Evolutionary conservation across 2,113 vertebrate genomes (phyloP).

Genomic region (Crotalus viridis): DNA sequence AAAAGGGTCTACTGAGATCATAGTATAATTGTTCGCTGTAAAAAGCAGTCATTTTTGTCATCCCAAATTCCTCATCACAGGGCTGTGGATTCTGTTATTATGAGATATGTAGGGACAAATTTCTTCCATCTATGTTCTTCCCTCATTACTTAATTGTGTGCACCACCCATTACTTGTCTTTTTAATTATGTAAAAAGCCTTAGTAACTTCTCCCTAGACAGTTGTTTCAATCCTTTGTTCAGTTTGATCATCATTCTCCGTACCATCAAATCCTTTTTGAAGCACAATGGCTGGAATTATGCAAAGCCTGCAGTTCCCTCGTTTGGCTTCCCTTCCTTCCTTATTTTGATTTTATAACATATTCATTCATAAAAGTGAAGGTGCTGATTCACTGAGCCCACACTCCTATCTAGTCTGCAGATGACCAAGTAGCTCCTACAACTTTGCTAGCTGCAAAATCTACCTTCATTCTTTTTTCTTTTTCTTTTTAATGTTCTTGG

Average conservation of each 20-base stretch:
- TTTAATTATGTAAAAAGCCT: not conserved
- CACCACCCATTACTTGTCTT: not conserved
- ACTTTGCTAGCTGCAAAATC: not conserved
- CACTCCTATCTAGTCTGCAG: not conserved
- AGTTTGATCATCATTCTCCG: not conserved
- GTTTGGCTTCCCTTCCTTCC: not conserved
- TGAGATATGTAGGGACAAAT: not conserved
- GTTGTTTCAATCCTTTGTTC: not conserved
- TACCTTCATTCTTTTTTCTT: not conserved
- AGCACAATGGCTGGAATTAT: not conserved
- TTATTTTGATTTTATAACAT: not conserved
- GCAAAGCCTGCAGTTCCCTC: not conserved
- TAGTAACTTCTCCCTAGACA: not conserved
- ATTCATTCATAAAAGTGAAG: not conserved
- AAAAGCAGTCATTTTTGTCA: not conserved
- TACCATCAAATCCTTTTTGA: not conserved
- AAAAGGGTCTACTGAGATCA: not conserved
- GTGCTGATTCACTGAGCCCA: not conserved
- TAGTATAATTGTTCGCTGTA: not conserved
- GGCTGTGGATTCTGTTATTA: not conserved
- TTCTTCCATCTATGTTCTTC: not conserved
- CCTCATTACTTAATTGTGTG: not conserved
- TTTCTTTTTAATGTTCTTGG: not conserved
- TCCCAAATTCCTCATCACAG: not conserved
- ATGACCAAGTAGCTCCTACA: not conserved